phyloP scores from a whole-genome alignment of 2,113 vertebrate species.

The Mohoua ochrocephala region DNA sequence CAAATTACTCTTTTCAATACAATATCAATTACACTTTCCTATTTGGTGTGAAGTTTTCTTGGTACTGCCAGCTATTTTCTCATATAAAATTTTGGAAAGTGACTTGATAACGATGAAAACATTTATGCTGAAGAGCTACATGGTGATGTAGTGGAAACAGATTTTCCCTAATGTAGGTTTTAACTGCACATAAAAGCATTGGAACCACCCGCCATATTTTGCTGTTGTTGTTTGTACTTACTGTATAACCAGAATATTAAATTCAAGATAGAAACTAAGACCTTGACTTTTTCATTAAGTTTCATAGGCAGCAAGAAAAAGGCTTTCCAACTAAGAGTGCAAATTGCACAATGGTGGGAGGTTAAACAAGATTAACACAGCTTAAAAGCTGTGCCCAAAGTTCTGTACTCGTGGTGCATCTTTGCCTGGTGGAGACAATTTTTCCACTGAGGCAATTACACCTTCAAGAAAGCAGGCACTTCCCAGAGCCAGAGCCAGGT shows the following conservation, averaged over 20 bases:
- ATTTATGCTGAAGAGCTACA: neutral
- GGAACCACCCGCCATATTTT: neutral
- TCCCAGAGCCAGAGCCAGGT: neutral
- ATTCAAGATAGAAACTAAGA: neutral
- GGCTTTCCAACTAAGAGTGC: neutral
- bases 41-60: neutral
- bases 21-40: neutral
- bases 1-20: neutral
- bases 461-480: neutral
- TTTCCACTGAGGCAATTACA: neutral
- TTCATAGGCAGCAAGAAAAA: neutral
- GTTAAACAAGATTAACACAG: neutral
- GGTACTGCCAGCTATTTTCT: neutral
- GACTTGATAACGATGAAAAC: neutral
- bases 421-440: neutral
- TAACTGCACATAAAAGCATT: neutral
- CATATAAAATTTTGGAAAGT: neutral
- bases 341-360: neutral
- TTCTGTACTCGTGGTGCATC: neutral
- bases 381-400: neutral
- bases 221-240: neutral
- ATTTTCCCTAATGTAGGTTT: neutral
- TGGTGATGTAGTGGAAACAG: neutral
- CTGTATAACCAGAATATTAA: neutral
- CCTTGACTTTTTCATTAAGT: neutral